Base-by-base conservation (phyloP, 2,888 invertebrate genomes). In the Hymenopus coronatus region DNA sequence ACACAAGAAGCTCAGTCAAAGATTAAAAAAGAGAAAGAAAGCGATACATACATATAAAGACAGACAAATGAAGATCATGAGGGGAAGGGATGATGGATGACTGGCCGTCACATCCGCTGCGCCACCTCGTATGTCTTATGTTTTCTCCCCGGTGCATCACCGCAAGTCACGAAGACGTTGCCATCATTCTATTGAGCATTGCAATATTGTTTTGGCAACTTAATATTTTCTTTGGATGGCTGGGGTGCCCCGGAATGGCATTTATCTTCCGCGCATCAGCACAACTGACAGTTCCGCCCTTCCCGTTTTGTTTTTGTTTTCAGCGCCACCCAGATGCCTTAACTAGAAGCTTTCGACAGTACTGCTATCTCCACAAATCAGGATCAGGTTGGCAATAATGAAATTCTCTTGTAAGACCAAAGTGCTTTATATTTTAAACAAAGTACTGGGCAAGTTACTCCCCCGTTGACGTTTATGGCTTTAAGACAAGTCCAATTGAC, bases 21-120 rank as follows among this genome's bases (percentile, higher is more conserved):
- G 33, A 82, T 14, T 12, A 86, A 81, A 86, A 87, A 82, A 87
- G 33, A 82, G 15, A 25, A 86, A 81, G 81, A 87, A 82, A 87
- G 54, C 54, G 54, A 87, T 33, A 82, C 82, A 87, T 87, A 86
- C 54, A 86, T 87, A 87, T 87, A 87, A 87, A 87, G 87, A 87
- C 87, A 87, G 87, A 87, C 87, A 87, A 87, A 87, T 87, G 87
- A 87, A 87, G 87, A 82, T 70, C 28, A 81, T 81, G 86, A 82
- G n/a, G 85, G 28, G 25, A 15, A 46, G 27, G 86, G 33, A 87
- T 87, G 87, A 87, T 87, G 87, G 87, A 87, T 87, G 87, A 87
- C 82, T 33, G 87, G 81, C 33, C 82, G 87, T 87, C 87, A 87
- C 82, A 87, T 82, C 82, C 87, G 87, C 33, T 87, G 87, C 82